Conservation (phyloP, 2,113 vertebrate species). For the Pedionomus torquatus region DNA sequence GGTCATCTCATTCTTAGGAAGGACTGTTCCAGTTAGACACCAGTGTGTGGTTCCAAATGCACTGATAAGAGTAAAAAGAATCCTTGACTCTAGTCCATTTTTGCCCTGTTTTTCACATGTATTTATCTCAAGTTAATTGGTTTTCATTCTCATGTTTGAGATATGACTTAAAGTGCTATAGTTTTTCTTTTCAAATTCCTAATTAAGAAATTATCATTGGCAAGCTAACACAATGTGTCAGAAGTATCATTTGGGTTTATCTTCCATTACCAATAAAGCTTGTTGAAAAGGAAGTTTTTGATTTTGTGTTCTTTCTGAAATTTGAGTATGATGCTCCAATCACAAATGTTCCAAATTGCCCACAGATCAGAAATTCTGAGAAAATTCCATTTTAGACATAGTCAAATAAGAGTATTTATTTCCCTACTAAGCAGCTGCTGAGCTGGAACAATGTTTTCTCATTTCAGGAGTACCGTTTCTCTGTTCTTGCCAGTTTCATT, state of each 20-base stretch:
- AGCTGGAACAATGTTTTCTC: neutral
- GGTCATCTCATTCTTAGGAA: neutral
- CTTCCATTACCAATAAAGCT: slow-evolving; percentile 8
- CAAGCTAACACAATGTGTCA: neutral
- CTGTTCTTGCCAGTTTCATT: neutral
- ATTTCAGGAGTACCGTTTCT: neutral
- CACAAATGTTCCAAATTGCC: neutral
- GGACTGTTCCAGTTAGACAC: neutral
- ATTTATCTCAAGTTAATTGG: neutral
- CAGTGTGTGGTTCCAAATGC: neutral
- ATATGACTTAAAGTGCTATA: neutral
- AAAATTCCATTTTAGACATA: neutral
- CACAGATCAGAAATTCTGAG: neutral
- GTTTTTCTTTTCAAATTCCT: neutral
- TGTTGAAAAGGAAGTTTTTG: neutral
- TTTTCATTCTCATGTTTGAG: neutral
- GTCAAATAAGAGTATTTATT: neutral
- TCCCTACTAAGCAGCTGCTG: neutral
- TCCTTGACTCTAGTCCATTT: neutral
- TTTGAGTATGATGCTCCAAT: neutral
- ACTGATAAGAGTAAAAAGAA: neutral
- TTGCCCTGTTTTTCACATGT: neutral
- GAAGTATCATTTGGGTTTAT: slow-evolving; percentile 2
- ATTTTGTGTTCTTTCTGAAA: neutral
- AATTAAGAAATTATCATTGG: neutral